Base-by-base conservation (phyloP, 1,140 invertebrate species). In the Ceratitis capitata region DNA sequence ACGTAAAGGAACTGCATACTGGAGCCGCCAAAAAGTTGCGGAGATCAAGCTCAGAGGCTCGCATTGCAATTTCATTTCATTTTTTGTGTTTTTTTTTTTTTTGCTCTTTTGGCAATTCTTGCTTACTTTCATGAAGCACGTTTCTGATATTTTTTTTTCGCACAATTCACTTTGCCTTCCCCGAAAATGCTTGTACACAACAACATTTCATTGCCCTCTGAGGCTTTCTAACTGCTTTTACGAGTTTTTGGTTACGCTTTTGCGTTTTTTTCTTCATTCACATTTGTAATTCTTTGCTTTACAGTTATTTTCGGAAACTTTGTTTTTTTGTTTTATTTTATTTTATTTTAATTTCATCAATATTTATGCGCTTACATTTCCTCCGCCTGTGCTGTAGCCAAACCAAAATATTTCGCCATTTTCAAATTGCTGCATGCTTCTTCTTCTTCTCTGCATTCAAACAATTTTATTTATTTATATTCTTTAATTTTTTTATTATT, bases 381-480 rank as follows among this genome's bases (percentile, higher is more conserved):
- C 4, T 56, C 0, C n/a, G n/a, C n/a, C 51, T 9, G 26, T 64
- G 9, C 14, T 64, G 23, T 35, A 78, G 69, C 2, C 39, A 78
- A 78, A 45, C 69, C 69, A 78, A 78, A 78, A 78, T 23, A 78
- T 78, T 45, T 78, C 69, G 39, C n/a, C 32, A 39, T 39, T 23
- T 78, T 78, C 69, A 19, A 78, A 45, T 78, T 78, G 69, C 16
- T 78, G 69, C 69, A 78, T 45, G 69, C 14, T 45, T 39, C 10
- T 12, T 47, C n/a, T n/a, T n/a, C n/a, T n/a, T n/a, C n/a, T 9
- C 39, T 19, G 29, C 16, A 6, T 39, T 74, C 23, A 3, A 32
- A n/a, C n/a, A n/a, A n/a, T n/a, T n/a, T n/a, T n/a, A n/a, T n/a
- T n/a, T n/a, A n/a, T n/a, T n/a, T n/a, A n/a, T n/a, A n/a, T n/a